A percentile compares a stretch with the other conserved stretches of the same genome.
These are phyloP conservation scores for Spilarctia lutea DNA, from an alignment of 2,888 invertebrate species.

Conservation along the genomic window DNA sequence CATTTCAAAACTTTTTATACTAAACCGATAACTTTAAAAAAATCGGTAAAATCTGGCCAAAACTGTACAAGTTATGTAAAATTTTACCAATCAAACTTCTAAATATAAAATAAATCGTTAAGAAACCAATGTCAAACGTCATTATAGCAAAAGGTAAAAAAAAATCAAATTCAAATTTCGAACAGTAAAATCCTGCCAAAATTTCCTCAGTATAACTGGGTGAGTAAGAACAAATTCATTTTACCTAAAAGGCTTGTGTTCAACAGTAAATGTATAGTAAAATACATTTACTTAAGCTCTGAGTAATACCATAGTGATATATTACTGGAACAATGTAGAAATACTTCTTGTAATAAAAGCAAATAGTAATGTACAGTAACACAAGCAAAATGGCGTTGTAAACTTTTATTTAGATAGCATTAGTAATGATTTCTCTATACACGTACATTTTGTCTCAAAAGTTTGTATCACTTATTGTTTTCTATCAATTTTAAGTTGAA, in stretches of 20 bases:
- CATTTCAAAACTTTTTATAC: background rate
- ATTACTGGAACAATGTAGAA: constrained; percentile 9
- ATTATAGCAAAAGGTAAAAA: no score
- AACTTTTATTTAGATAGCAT: background rate
- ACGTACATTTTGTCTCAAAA: background rate
- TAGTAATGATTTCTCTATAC: background rate
- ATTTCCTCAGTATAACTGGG: no score
- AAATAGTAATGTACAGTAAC: background rate
- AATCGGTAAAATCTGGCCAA: background rate
- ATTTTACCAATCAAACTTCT: background rate
- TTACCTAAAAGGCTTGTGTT: no score
- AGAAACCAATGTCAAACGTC: no score
- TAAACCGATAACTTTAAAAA: background rate
- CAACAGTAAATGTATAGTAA: no score
- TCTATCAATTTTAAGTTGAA: no score
- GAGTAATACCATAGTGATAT: constrained; percentile 15
- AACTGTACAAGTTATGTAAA: background rate
- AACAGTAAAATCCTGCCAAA: no score
- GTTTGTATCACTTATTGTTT: background rate
- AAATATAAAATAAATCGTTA: no score
- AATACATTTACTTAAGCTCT: background rate
- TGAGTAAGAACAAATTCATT: no score
- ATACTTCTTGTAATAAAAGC: constrained; percentile 16
- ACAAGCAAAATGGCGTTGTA: background rate
- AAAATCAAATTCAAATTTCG: no score